Base-by-base conservation (phyloP, 1,140 invertebrate species). In the Agrilus planipennis region DNA sequence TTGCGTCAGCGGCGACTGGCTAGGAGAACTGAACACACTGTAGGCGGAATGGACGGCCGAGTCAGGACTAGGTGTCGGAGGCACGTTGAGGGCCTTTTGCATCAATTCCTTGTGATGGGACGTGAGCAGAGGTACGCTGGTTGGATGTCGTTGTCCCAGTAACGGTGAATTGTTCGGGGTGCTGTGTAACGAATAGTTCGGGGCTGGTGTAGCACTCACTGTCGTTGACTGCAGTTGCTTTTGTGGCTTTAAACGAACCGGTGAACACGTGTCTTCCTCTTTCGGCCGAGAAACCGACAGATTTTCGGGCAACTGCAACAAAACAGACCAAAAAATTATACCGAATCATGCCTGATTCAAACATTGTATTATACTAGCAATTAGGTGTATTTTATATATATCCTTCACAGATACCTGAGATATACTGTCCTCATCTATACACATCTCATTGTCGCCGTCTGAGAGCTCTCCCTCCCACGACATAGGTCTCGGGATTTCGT, bases 391-490 rank as follows among this genome's bases (percentile, higher is more conserved):
- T 31, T 31, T 6, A 25, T 25, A 25, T 25, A 25, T 6, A 25
- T 25, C n/a, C 5, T 25, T 25, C 5, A 25, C 22, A 25, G 5
- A 37, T 21, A 52, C 51, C 44, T 52, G 50, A 28, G 46, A 43
- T 35, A 34, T 39, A 25, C 40, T 41, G 32, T 53, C 51, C 23
- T 58, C 55, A 34, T 58, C 55, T 17, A 60, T 46, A 38, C 52
- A 57, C 58, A 57, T 58, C 29, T 55, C 53, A 18, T 73, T 69
- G 56, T 79, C 77, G 38, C 75, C 71, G 52, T 90, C 86, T 1
- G 84, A 89, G 0, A 90, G 65, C 61, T 89, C 86, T 11, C 87
- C 86, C 59, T 90, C 86, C 87, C 86, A 89, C 2, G 85, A 89
- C 86, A 90, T 90, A 11, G 86, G 87, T 23, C 86, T 51, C 4